These are phyloP conservation scores for Eupsittula cactorum DNA, from an alignment of 2,113 vertebrate species.

Conservation along the genomic window DNA sequence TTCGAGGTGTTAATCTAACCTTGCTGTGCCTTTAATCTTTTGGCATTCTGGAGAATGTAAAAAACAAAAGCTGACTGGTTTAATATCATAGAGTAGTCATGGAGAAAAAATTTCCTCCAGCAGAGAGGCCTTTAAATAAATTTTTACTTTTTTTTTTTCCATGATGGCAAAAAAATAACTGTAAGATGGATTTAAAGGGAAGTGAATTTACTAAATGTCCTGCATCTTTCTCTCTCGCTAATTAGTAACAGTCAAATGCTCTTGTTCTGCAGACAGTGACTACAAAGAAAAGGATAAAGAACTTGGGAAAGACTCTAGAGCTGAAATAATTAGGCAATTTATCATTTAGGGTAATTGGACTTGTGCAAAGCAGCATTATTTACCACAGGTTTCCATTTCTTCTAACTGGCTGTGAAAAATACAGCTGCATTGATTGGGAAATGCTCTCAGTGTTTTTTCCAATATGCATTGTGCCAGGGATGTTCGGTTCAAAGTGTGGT, in stretches of 20 bases:
- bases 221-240: conserved; percentile 43
- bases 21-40: conserved; percentile 47
- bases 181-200: conserved; percentile 44
- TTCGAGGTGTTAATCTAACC: conserved; percentile 50
- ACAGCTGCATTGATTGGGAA: conserved; percentile 11
- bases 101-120: conserved; percentile 40
- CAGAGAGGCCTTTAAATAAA: conserved; percentile 60
- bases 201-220: conserved; percentile 46
- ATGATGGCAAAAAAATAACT: conserved; percentile 19
- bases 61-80: conserved; percentile 49
- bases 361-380: conserved; percentile 54
- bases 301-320: conserved; percentile 47
- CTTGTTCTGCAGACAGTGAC: conserved; percentile 58
- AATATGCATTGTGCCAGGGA: conserved; percentile 13
- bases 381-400: conserved; percentile 56
- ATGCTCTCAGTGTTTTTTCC: conserved; percentile 29
- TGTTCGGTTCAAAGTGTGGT: conserved; percentile 28
- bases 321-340: conserved; percentile 64
- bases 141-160: conserved; percentile 10
- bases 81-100: conserved; percentile 22
- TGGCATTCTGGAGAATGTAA: neutral
- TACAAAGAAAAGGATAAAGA: conserved; percentile 47
- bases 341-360: conserved; percentile 65
- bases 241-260: conserved; percentile 63
- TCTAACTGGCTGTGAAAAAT: conserved; percentile 38